These are phyloP conservation scores for Cygnus olor DNA, from an alignment of 2,797 vertebrate species.

Conservation along the genomic window DNA sequence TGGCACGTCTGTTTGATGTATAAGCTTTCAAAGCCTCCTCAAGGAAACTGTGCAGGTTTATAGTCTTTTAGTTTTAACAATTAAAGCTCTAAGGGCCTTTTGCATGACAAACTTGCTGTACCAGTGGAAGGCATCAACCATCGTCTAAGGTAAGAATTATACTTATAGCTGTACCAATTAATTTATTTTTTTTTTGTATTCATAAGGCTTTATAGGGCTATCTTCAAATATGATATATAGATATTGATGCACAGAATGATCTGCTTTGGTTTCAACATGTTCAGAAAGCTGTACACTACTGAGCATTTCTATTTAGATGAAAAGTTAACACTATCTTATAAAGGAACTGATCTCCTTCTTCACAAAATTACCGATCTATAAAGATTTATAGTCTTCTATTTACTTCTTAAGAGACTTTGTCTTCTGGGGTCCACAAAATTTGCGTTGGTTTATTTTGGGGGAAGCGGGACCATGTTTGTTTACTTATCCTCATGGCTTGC, in stretches of 20 bases:
- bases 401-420: background rate
- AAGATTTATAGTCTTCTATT: background rate
- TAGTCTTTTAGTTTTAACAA: background rate
- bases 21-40: background rate
- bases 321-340: background rate
- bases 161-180: background rate
- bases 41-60: background rate
- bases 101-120: background rate
- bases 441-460: background rate
- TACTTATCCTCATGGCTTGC: background rate
- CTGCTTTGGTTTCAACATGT: background rate
- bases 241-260: background rate
- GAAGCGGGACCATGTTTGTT: background rate
- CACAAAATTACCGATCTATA: background rate
- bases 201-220: background rate
- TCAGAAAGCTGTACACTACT: background rate
- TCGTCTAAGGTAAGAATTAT: background rate
- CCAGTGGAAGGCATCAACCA: background rate
- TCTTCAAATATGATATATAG: background rate
- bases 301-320: background rate
- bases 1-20: background rate
- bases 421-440: background rate
- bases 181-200: background rate
- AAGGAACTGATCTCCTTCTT: background rate
- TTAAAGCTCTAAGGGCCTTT: background rate